Percentiles rank a stretch among this genome's conserved stretches.
phyloP scores from a whole-genome alignment of 2,797 vertebrate species.

The Cynodonichthys magdalenae region DNA sequence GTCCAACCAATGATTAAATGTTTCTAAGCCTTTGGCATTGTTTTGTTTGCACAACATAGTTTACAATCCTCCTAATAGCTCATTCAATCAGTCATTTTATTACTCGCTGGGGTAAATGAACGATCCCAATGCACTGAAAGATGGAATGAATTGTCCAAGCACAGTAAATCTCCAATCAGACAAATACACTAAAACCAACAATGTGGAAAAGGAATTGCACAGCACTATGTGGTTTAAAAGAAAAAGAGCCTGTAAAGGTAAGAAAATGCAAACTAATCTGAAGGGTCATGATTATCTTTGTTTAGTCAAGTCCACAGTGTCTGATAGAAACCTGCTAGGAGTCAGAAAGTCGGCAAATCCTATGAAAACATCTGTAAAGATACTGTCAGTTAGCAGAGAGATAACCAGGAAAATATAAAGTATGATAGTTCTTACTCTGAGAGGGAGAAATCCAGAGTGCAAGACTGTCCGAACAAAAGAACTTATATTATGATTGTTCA shows the following conservation, averaged over 20 bases:
- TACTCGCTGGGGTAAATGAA: slow-evolving; percentile 13
- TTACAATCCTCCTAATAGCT: slow-evolving; percentile 50
- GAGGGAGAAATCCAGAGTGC: too few species aligned
- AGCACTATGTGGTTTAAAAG: not conserved
- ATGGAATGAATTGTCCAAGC: slow-evolving; percentile 34
- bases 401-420: too few species aligned
- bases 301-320: too few species aligned
- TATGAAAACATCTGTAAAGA: not conserved
- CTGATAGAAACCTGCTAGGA: too few species aligned
- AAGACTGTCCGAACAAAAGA: too few species aligned
- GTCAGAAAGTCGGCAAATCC: too few species aligned
- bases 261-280: too few species aligned
- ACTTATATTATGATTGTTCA: too few species aligned
- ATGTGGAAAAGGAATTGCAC: slow-evolving; percentile 10
- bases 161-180: slow-evolving; percentile 34
- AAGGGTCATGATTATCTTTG: too few species aligned
- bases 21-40: slow-evolving; percentile 6
- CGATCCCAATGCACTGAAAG: slow-evolving; percentile 15
- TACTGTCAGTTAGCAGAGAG: not conserved
- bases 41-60: slow-evolving; percentile 31
- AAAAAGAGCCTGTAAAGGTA: too few species aligned
- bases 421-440: too few species aligned
- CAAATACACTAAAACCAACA: slow-evolving; percentile 27
- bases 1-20: slow-evolving; percentile 43
- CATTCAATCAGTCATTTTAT: slow-evolving; percentile 42